Evolutionary conservation across 2,888 invertebrate species (phyloP), one percentile per base, ranked within the genome.

Genomic region (Cataglyphis altisquamis): DNA sequence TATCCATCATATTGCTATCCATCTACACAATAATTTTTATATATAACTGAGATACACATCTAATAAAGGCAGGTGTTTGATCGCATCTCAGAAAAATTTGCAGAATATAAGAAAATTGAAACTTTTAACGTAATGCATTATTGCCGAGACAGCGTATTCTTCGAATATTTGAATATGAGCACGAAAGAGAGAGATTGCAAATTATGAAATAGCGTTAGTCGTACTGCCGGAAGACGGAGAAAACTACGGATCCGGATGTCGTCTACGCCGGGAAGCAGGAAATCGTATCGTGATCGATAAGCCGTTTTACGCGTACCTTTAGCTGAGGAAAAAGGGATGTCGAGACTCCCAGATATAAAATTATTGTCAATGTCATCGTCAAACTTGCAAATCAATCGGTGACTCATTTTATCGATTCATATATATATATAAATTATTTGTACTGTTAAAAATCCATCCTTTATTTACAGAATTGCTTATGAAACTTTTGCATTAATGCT

Each of bases 271-370:
- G 39, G 41, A 68, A 84, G 52, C 57, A 66, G 75, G 77, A 84
- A 82, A 77, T 70, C 60, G 41, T 78, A 78, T 83, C 78, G 68
- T 60, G 83, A 83, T 83, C 82, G 82, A 84, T 82, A 82, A 82
- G 60, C 18, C 66, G 82, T 74, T 82, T 81, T 52, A 67, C 67
- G 64, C 78, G 78, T 72, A 67, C 29, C 62, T 52, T 70, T 72
- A 32, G 29, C 12, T n/a, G 21, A 18, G 25, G 39, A 64, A 82
- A 82, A 82, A 39, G 18, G 10, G 63, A 64, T 32, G 41, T 52
- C 25, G 18, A 21, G 18, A 60, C 18, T 21, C 1, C n/a, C 15
- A n/a, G 29, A 57, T 68, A 60, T 60, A 68, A 78, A 32, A 12
- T 78, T 57, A 68, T 68, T 70, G 32, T 32, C 32, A 57, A 68